A percentile compares a stretch with the other conserved stretches of the same genome.
Conservation (phyloP, 2,113 vertebrate species). For the Orthonyx spaldingii region DNA sequence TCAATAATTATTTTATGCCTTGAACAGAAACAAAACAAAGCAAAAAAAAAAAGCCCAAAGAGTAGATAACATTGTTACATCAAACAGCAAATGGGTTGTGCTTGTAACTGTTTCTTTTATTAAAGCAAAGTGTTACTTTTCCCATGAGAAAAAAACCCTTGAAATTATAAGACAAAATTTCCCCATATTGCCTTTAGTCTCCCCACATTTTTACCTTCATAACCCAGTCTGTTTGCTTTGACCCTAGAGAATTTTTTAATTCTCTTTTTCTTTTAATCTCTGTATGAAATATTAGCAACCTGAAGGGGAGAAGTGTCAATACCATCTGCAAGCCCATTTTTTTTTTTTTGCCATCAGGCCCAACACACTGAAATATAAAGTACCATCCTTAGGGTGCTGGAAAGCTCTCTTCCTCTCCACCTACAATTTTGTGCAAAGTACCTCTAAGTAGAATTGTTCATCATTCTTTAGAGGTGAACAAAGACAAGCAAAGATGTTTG, state of each 20-base stretch:
- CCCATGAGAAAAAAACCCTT: conserved; percentile 77
- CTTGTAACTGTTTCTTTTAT: conserved; percentile 68
- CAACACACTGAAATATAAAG: not conserved
- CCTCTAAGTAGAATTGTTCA: not conserved
- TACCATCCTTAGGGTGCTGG: not conserved
- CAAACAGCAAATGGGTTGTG: conserved; percentile 68
- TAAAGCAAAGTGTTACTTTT: conserved; percentile 78
- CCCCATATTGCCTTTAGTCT: not conserved
- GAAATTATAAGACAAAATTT: conserved; percentile 42
- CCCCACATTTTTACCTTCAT: conserved; percentile 23
- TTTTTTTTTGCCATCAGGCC: not conserved
- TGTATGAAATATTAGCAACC: conserved; percentile 34
- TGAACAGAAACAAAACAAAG: conserved; percentile 59
- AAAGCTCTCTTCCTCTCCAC: not conserved
- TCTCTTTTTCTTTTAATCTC: not conserved
- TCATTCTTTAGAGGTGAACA: not conserved
- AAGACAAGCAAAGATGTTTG: not conserved
- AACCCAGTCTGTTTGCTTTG: conserved; percentile 6
- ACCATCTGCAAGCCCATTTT: not conserved
- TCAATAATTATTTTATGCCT: conserved; percentile 83
- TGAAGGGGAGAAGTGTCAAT: not conserved
- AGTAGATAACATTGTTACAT: conserved; percentile 70
- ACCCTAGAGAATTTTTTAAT: not conserved
- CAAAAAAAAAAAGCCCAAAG: conserved; percentile 60
- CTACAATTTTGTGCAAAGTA: not conserved